Evolutionary conservation across 2,113 vertebrate species (phyloP), one percentile per base, ranked within the genome.

Genomic region (Microcebus ravelobensis): DNA sequence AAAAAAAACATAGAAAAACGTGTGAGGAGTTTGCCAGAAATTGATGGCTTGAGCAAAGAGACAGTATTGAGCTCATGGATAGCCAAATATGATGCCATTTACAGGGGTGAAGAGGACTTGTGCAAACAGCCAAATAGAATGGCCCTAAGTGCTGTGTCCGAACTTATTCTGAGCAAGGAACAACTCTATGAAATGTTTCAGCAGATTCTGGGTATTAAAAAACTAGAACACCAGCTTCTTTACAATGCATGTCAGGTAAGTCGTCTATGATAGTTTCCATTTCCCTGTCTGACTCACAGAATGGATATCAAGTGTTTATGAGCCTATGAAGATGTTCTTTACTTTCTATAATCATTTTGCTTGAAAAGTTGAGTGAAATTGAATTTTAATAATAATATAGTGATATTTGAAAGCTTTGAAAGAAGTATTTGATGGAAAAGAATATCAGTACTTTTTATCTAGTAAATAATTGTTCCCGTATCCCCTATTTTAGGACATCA

Each of bases 121-220:
- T 98, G 99, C 91, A 99, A 99, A 27, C 99, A 99, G 57, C 98
- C 99, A 0, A 99, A 98, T 65, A 98, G 99, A n/a, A 98, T 99
- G 97, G 98, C 99, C 52, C 98, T 99, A 59, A 99, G 99, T 73
- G 98, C 99, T 7, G 99, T 99, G 31, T 99, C 99, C 0, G 99
- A 99, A 98, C 99, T 99, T 67, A 99, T 99, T 98, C 99, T 99
- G 96, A 99, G 99, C 97, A 99, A 99, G 98, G 99, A 99, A 95
- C 99, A 99, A 96, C 99, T 99, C 85, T 99, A 99, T 91, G 99
- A 99, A 98, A 99, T 99, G 99, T 99, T 99, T 97, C 99, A 99
- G 96, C 99, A 99, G 98, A 99, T 99, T 96, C 98, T 99, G 63
- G 99, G 99, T 27, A 98, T 99, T 97, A 99, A 99, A 96, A 99